A percentile compares a stretch with the other conserved stretches of the same genome.
phyloP scores from a whole-genome alignment of 2,113 vertebrate genomes.

The Mystacornis crossleyi region DNA sequence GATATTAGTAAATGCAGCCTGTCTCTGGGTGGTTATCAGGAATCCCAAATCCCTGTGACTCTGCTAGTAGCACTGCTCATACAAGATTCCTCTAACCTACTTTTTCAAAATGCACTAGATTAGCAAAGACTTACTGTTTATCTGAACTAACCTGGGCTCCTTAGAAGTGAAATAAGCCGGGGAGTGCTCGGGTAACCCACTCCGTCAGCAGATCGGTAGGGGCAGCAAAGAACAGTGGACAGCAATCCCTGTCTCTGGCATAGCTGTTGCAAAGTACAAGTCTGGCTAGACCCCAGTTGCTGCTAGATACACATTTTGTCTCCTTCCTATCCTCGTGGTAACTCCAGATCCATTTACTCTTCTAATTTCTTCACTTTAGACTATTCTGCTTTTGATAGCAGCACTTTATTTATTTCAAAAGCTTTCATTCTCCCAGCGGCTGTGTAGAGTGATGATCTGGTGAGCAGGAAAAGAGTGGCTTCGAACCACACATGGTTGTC shows the following conservation, averaged over 20 bases:
- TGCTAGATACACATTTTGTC: background rate
- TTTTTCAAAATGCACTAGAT: background rate
- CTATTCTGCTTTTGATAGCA: slow-evolving; percentile 48
- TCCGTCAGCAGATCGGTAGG: background rate
- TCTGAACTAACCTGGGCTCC: background rate
- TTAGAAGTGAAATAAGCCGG: background rate
- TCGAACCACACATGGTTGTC: background rate
- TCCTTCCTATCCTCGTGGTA: background rate
- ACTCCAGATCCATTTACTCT: slow-evolving; percentile 41
- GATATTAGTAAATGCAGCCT: background rate
- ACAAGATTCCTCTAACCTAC: background rate
- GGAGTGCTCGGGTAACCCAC: background rate
- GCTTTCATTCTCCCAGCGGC: background rate
- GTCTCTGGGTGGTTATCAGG: slow-evolving; percentile 55
- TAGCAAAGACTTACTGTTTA: background rate
- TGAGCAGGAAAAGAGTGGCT: background rate
- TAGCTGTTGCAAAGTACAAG: background rate
- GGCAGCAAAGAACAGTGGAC: slow-evolving; percentile 12
- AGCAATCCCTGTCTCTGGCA: background rate
- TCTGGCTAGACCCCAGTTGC: slow-evolving; percentile 14
- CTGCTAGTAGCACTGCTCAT: background rate
- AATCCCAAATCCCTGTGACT: background rate
- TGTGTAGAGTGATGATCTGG: background rate
- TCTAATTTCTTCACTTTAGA: slow-evolving; percentile 37
- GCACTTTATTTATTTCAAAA: slow-evolving; percentile 49